Percentiles rank a stretch among this genome's conserved stretches.
phyloP scores from a whole-genome alignment of 2,888 invertebrate genomes.

The Caenorhabditis sulstoni region DNA sequence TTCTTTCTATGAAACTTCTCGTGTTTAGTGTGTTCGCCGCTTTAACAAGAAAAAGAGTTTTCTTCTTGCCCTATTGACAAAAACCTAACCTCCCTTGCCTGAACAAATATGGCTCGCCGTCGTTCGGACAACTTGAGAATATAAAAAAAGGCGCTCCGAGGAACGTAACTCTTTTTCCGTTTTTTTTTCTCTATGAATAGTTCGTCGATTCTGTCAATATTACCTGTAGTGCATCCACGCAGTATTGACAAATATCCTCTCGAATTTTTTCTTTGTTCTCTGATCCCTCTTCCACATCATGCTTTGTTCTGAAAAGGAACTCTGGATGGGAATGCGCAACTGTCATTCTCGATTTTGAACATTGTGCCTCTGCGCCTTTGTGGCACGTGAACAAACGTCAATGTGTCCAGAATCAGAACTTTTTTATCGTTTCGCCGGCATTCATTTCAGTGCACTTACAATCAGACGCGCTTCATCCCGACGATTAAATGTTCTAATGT shows the following conservation, averaged over 20 bases:
- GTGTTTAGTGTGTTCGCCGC: constrained; percentile 1
- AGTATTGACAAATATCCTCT: constrained; percentile 22
- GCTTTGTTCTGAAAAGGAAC: no score
- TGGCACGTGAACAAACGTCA: constrained; percentile 25
- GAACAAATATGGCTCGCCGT: constrained; percentile 40
- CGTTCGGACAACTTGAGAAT: constrained; percentile 56
- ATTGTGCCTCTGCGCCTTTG: background rate
- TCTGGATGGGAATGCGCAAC: background rate
- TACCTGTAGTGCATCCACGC: constrained; percentile 11
- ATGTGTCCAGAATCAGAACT: constrained; percentile 2
- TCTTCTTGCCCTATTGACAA: constrained; percentile 29
- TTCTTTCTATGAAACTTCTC: background rate
- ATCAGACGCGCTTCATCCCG: constrained; percentile 31
- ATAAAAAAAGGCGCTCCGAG: constrained; percentile 28
- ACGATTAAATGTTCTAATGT: constrained; percentile 46
- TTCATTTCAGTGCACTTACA: constrained; percentile 49
- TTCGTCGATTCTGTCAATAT: constrained; percentile 30
- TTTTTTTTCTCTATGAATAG: constrained; percentile 30
- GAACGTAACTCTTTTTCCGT: constrained; percentile 30
- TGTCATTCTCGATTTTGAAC: background rate
- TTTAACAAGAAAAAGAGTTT: background rate
- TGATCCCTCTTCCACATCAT: background rate
- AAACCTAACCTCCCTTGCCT: constrained; percentile 25
- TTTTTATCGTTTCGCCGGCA: constrained; percentile 33
- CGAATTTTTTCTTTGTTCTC: background rate